phyloP scores from a whole-genome alignment of 1,140 invertebrate genomes.

The Tetramorium simillimum region DNA sequence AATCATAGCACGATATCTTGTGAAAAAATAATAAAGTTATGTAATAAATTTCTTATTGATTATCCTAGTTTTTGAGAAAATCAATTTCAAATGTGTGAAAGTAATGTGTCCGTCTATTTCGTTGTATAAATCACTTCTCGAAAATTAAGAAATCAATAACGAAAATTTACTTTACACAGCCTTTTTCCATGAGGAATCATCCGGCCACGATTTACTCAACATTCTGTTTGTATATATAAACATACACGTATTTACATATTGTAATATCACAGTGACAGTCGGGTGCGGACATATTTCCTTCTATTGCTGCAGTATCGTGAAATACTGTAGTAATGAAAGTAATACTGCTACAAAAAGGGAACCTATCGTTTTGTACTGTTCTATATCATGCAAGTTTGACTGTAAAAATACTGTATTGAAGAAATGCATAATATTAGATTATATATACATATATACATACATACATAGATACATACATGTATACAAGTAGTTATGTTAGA shows the following conservation, averaged over 20 bases:
- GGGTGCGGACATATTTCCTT: slow-evolving; percentile 36
- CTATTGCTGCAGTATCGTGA: slow-evolving; percentile 34
- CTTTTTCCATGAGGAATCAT: not conserved
- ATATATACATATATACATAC: slow-evolving; percentile 10
- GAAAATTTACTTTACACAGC: not conserved
- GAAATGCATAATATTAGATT: slow-evolving; percentile 55
- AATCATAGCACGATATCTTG: not conserved
- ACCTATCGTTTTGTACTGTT: slow-evolving; percentile 69
- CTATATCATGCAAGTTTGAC: slow-evolving; percentile 62
- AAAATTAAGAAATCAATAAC: not conserved
- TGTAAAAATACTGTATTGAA: slow-evolving; percentile 54
- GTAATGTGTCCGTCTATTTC: not conserved
- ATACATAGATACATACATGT: slow-evolving; percentile 16
- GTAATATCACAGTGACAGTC: slow-evolving; percentile 61
- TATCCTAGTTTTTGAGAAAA: not conserved
- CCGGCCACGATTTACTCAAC: slow-evolving; percentile 25
- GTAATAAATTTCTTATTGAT: slow-evolving; percentile 5
- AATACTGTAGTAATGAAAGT: slow-evolving; percentile 32
- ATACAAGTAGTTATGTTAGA: slow-evolving; percentile 40
- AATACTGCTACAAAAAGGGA: slow-evolving; percentile 41
- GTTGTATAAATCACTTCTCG: not conserved
- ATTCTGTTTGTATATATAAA: slow-evolving; percentile 39
- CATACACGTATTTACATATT: slow-evolving; percentile 55
- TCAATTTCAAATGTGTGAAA: slow-evolving; percentile 8
- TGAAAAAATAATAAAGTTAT: not conserved